Evolutionary conservation across 2,888 invertebrate species (phyloP).

Genomic region (Scaptomyza caliginosa): DNA sequence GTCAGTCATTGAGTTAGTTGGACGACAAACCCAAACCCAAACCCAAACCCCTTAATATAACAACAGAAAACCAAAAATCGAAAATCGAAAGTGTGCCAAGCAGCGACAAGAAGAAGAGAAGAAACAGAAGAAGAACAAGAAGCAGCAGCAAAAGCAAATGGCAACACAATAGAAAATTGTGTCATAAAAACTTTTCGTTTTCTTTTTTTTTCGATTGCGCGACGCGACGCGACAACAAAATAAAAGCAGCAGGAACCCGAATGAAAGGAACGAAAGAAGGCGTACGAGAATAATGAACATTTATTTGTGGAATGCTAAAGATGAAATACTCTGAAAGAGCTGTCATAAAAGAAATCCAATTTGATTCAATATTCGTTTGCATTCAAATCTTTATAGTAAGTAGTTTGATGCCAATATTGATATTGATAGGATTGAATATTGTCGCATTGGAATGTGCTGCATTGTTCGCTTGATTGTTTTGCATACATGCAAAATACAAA

Average conservation of each 20-base stretch:
- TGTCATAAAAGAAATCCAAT: not conserved
- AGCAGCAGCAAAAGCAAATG: conserved; percentile 41
- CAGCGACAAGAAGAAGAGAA: conserved; percentile 30
- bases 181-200: conserved; percentile 72
- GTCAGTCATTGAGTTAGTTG: conserved; percentile 37
- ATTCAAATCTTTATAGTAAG: not conserved
- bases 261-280: not conserved
- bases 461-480: not conserved
- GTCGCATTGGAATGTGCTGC: not conserved
- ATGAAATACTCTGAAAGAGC: not conserved
- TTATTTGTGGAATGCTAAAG: not conserved
- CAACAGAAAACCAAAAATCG: conserved; percentile 57
- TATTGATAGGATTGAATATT: not conserved
- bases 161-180: conserved; percentile 71
- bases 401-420: not conserved
- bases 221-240: conserved; percentile 56
- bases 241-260: conserved; percentile 9
- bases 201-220: conserved; percentile 63
- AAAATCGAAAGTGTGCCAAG: conserved; percentile 78
- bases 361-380: not conserved
- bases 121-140: not conserved
- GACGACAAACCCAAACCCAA: conserved; percentile 8
- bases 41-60: not conserved
- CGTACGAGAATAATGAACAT: no score
- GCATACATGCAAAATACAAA: not conserved